Evolutionary conservation across 2,113 vertebrate genomes (phyloP).

Genomic region (Planiliza haematocheilus): DNA sequence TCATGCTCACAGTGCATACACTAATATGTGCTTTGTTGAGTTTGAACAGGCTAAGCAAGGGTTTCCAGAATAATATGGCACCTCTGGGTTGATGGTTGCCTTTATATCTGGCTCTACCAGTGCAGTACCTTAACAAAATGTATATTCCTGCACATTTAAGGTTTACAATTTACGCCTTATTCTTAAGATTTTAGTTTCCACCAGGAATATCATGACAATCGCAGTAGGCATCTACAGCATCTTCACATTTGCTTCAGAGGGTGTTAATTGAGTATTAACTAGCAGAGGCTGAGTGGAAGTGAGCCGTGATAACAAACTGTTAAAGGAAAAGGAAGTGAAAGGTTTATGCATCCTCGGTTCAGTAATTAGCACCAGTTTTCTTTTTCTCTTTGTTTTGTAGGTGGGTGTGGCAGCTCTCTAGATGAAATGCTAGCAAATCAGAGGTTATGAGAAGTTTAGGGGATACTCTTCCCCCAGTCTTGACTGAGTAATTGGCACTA

Average conservation of each 20-base stretch:
- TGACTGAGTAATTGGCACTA: no score
- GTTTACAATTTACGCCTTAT: no score
- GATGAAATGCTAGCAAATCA: not conserved
- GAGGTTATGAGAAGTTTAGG: no score
- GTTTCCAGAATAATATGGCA: not conserved
- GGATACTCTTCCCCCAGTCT: no score
- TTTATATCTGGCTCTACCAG: no score
- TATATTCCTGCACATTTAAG: not conserved
- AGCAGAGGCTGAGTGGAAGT: not conserved
- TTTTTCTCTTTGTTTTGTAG: not conserved
- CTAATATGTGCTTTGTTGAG: not conserved
- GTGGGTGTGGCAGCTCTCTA: conserved; percentile 5
- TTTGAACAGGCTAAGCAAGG: conserved; percentile 4
- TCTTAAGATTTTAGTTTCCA: no score
- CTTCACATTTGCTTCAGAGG: conserved; percentile 21
- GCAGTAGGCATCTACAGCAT: conserved; percentile 5
- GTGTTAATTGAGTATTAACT: conserved; percentile 35
- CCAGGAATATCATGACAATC: not conserved
- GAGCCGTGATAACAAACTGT: not conserved
- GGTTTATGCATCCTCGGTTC: not conserved
- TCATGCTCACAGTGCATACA: not conserved
- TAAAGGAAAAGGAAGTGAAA: not conserved
- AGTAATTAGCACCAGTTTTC: not conserved
- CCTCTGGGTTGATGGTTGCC: no score
- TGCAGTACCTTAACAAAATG: no score